phyloP scores from a whole-genome alignment of 2,113 vertebrate species.

The Phocoena phocoena region DNA sequence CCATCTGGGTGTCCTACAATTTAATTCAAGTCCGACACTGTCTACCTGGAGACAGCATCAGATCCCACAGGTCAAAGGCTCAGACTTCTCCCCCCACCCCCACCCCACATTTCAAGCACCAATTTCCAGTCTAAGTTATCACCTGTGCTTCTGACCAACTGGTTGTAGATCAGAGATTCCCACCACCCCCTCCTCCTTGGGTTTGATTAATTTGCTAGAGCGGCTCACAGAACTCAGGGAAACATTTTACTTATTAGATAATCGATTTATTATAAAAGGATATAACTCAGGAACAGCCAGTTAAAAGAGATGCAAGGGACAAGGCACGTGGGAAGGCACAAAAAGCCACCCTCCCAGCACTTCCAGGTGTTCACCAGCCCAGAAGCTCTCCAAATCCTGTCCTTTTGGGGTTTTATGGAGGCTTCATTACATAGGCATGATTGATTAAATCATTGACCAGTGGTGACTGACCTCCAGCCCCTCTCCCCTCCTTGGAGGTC shows the following conservation, averaged over 20 bases:
- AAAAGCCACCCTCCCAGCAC: neutral
- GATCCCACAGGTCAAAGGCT: neutral
- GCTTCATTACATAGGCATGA: neutral
- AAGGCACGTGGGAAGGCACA: rapidly evolving
- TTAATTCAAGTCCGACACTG: neutral
- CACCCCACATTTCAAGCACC: neutral
- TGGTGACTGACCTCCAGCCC: neutral
- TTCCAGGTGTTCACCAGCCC: neutral
- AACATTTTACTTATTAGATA: neutral
- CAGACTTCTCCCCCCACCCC: neutral
- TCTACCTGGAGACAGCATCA: neutral
- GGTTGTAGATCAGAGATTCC: neutral
- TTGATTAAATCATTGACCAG: neutral
- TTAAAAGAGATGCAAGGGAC: neutral
- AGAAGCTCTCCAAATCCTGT: neutral
- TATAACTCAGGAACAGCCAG: neutral
- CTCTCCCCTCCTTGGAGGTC: neutral
- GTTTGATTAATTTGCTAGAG: neutral
- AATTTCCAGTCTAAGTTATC: neutral
- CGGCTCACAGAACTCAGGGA: neutral
- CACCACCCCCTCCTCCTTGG: neutral
- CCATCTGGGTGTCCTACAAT: neutral
- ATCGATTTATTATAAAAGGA: neutral
- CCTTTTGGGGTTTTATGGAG: neutral
- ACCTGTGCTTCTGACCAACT: neutral